Evolutionary conservation across 2,113 vertebrate species (phyloP), one percentile per base, ranked within the genome.

Genomic region (Notarius lentiginosus): DNA sequence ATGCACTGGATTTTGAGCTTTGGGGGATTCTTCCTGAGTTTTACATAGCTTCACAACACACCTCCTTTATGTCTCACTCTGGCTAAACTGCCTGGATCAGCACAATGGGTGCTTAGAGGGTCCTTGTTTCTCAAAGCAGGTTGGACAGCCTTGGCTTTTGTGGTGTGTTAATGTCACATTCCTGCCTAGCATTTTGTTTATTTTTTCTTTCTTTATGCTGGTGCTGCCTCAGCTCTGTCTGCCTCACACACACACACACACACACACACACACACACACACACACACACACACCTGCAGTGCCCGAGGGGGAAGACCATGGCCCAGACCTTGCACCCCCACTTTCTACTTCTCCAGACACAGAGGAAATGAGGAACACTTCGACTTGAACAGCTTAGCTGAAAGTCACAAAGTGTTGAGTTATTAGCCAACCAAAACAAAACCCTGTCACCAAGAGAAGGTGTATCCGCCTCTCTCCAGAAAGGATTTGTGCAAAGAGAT

Each of bases 191-290:
- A 68, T 90, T 90, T 90, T 92, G 88, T 92, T 92, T 91, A 89
- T 89, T 84, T 85, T 87, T 73, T 86, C 80, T 90, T 86, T 34
- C 81, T 88, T 87, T 76, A 79, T 87, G 76, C 88, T 49, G 73
- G 60, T 85, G 56, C 82, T 87, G 81, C 80, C 83, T 70, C 56
- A 55, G 84, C 73, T 27, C 80, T 88, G 87, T 88, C 87, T 68
- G 85, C 84, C 90, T 90, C 85, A 89, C 82, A 60, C 89, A 84
- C 70, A 82, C 87, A 93, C 94, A n/a, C n/a, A n/a, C n/a, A n/a
- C n/a, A 95, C 94, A 82, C 87, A 93, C 94, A 95, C 94, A 95
- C 94, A 82, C 87, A 93, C 94, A 95, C 85, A 89, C 82, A 60
- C 89, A 84, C 70, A 82, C 87, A 95, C 94, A 82, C 87, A 93